A percentile compares a stretch with the other conserved stretches of the same genome.
phyloP scores from a whole-genome alignment of 2,113 vertebrate genomes.

The Axis porcinus region DNA sequence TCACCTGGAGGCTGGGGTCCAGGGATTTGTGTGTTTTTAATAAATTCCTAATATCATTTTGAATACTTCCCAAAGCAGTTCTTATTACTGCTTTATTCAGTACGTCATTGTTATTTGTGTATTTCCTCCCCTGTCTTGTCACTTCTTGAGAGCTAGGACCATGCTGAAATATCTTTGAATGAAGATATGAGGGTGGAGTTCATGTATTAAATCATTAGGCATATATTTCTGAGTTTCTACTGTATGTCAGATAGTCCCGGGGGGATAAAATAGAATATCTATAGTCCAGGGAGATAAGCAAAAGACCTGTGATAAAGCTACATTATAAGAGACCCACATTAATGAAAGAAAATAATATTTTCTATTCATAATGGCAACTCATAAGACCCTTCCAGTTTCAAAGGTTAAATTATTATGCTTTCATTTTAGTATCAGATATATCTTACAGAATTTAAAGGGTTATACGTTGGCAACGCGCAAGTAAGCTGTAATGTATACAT shows the following conservation, averaged over 20 bases:
- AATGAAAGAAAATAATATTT: neutral
- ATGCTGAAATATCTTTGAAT: neutral
- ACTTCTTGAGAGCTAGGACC: neutral
- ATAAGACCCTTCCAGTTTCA: constrained; percentile 2
- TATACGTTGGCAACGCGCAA: neutral
- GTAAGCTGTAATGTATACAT: neutral
- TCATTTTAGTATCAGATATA: neutral
- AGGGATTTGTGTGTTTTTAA: neutral
- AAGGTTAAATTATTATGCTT: neutral
- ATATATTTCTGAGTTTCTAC: neutral
- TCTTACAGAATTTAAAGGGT: neutral
- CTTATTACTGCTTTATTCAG: neutral
- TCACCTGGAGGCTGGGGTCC: neutral
- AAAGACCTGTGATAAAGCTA: neutral
- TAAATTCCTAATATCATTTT: neutral
- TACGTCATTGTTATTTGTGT: neutral
- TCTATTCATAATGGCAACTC: neutral
- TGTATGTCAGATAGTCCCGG: neutral
- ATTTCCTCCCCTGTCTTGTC: neutral
- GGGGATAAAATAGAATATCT: neutral
- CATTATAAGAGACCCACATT: neutral
- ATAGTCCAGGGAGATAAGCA: neutral
- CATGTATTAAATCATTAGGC: neutral
- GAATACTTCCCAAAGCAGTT: neutral
- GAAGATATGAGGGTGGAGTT: neutral